Conservation (phyloP, 1,140 invertebrate species). For the Trachelipus rathkii region DNA sequence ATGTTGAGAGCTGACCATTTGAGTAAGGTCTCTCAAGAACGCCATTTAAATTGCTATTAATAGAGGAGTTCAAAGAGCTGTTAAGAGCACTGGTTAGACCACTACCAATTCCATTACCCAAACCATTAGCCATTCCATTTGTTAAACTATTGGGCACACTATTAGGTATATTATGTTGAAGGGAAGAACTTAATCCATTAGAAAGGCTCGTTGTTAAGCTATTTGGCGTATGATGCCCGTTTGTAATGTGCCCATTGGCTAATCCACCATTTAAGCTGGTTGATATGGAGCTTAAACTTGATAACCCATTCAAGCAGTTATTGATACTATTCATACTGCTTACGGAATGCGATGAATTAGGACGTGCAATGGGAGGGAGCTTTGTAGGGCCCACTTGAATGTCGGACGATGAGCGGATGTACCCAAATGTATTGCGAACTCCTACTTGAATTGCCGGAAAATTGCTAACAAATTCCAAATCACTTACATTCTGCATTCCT, state of each 20-base stretch:
- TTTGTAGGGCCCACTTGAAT: conserved; percentile 55
- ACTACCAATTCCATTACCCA: conserved; percentile 33
- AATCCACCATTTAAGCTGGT: conserved; percentile 27
- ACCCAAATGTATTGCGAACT: conserved; percentile 92
- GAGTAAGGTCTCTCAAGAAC: conserved; percentile 38
- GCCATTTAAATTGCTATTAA: conserved; percentile 38
- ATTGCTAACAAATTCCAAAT: conserved; percentile 93
- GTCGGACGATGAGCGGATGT: conserved; percentile 71
- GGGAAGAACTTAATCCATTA: conserved; percentile 17
- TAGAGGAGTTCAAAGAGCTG: conserved; percentile 18
- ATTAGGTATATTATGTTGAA: conserved; percentile 22
- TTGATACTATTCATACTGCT: conserved; percentile 39
- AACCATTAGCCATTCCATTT: conserved; percentile 32
- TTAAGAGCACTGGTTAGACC: conserved; percentile 26
- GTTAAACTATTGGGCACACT: conserved; percentile 16
- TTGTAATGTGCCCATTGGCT: conserved; percentile 16
- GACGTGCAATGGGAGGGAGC: conserved; percentile 79
- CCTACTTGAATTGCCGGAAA: conserved; percentile 92
- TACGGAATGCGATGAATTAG: conserved; percentile 55
- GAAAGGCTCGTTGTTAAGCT: conserved; percentile 29
- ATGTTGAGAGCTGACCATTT: conserved; percentile 55
- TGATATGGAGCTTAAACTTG: conserved; percentile 28
- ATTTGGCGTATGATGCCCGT: conserved; percentile 5
- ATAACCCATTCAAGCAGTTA: conserved; percentile 52
- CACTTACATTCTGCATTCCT: conserved; percentile 60